These are phyloP conservation scores for Galerucella calmariensis DNA, from an alignment of 2,888 invertebrate genomes.

Conservation along the genomic window DNA sequence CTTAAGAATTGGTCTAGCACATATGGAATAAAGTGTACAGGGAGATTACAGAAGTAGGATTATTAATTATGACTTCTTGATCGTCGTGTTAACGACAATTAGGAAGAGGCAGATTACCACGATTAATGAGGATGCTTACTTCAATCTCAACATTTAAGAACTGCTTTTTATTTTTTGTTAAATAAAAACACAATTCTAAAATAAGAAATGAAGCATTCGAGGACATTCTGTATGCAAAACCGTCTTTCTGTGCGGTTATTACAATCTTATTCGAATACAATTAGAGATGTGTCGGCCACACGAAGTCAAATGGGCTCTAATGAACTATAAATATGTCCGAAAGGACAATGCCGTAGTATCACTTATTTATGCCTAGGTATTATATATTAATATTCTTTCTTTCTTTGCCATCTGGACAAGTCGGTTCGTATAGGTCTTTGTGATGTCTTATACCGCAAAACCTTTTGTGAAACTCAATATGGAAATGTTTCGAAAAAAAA, in stretches of 20 bases:
- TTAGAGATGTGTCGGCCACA: slow-evolving; percentile 65
- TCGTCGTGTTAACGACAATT: no score
- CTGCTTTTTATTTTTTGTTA: no score
- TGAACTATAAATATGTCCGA: slow-evolving; percentile 66
- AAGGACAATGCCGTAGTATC: slow-evolving; percentile 63
- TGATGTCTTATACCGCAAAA: slow-evolving; percentile 12
- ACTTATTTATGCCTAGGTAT: slow-evolving; percentile 64
- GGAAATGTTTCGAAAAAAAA: background rate
- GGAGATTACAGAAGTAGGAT: no score
- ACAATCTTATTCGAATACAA: slow-evolving; percentile 65
- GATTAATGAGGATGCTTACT: no score
- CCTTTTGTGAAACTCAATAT: slow-evolving; percentile 5
- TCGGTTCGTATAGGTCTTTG: slow-evolving; percentile 20
- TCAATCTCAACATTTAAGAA: no score
- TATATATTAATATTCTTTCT: slow-evolving; percentile 62
- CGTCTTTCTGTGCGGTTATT: slow-evolving; percentile 63
- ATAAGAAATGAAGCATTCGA: background rate
- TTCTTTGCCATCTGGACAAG: slow-evolving; percentile 32
- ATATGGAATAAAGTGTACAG: no score
- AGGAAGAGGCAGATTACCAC: no score
- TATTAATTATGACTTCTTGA: no score
- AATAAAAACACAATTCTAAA: background rate
- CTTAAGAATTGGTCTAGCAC: no score
- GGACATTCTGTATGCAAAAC: slow-evolving; percentile 46
- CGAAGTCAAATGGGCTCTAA: slow-evolving; percentile 61